These are phyloP conservation scores for Chamaea fasciata DNA, from an alignment of 2,113 vertebrate species.

Conservation along the genomic window DNA sequence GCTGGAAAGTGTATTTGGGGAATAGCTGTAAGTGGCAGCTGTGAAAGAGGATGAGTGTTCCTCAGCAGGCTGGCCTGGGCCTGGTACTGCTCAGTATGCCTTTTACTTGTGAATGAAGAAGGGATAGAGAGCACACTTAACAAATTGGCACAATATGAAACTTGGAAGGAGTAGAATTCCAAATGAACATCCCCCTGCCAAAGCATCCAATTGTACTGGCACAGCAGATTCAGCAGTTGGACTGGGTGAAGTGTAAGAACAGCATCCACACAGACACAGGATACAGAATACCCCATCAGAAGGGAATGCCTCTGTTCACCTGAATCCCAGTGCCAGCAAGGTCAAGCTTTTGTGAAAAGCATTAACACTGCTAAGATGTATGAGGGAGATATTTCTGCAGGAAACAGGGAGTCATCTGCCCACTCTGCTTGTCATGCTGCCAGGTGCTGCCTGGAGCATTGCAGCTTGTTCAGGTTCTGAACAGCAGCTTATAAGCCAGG, in stretches of 20 bases:
- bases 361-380: neutral
- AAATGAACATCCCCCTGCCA: neutral
- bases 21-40: neutral
- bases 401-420: neutral
- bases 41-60: accelerated
- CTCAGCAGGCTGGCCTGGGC: neutral
- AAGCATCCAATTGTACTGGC: neutral
- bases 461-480: neutral
- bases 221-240: neutral
- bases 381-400: neutral
- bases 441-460: neutral
- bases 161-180: neutral
- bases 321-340: neutral
- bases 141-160: neutral
- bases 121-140: neutral
- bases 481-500: neutral
- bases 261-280: accelerated
- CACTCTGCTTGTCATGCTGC: neutral
- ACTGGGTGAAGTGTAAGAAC: neutral
- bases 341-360: neutral
- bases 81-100: neutral
- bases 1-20: neutral
- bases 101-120: neutral
- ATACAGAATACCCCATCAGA: neutral
- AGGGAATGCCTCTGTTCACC: neutral